Base-by-base conservation (phyloP, 35 echinoderm and acorn worm species). In the Stichopus chloronotus region DNA sequence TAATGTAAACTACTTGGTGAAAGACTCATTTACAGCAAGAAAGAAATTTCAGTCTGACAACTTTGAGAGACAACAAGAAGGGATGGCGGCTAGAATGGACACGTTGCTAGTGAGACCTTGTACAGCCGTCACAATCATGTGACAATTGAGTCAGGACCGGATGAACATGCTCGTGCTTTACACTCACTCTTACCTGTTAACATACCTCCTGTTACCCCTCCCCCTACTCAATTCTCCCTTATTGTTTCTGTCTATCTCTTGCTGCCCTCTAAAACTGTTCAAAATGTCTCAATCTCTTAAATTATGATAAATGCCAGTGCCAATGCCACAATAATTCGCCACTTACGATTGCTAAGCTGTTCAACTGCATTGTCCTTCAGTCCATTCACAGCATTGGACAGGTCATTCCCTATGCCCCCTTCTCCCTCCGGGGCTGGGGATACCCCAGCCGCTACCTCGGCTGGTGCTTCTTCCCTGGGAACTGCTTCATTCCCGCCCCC, bases 331-430 rank as follows among this genome's bases (percentile, higher is more conserved):
- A 43, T 43, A 43, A 43, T 43, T 43, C 3, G 30, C 30, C 84
- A 95, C 94, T 95, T 87, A 95, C 94, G 53, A 58, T 92, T 95
- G 52, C 72, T 63, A 14, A 95, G 60, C 53, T 92, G 60, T 59
- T 95, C 91, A 20, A 53, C 56, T n/a, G 92, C 61, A 58, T 95
- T 92, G 77, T 92, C 84, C 72, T 86, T 92, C 16, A 95, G 7
- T 4, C 88, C 30, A 55, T 56, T 68, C 55, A 84, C 72, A 69
- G 60, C 76, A 77, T 92, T 92, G 24, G 82, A 85, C n/a, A 85
- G 12, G 55, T 57, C 82, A 8, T 58, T n/a, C 52, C 58, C 91
- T 77, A 92, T 63, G 12, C 56, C 90, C 9, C 79, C 90, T 17
- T 43, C 91, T n/a, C 69, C 94, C 10, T 30, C 90, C 4, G 84